Percentiles rank a stretch among this genome's conserved stretches.
phyloP scores from a whole-genome alignment of 2,888 invertebrate genomes.

The Lottia gigantea region DNA sequence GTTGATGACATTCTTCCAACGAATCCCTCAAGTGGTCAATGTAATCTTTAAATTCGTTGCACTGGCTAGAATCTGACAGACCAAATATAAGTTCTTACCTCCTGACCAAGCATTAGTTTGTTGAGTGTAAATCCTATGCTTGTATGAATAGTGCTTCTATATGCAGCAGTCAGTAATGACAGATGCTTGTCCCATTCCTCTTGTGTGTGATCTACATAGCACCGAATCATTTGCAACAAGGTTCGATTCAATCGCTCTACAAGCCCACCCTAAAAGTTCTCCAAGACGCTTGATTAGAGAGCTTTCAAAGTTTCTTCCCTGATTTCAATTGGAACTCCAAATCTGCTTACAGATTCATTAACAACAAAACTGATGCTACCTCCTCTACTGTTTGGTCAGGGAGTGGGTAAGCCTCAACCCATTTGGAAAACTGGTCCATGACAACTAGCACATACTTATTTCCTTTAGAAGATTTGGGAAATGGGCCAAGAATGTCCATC shows the following conservation, averaged over 20 bases:
- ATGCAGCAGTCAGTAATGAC: constrained; percentile 32
- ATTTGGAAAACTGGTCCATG: constrained; percentile 16
- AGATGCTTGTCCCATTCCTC: constrained; percentile 34
- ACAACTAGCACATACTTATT: not conserved
- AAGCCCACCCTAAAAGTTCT: constrained; percentile 17
- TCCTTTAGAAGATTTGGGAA: not conserved
- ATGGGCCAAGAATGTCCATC: not conserved
- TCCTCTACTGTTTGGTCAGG: constrained; percentile 25
- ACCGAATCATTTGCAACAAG: constrained; percentile 1
- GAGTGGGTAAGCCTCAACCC: constrained; percentile 19
- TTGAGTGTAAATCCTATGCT: constrained; percentile 30
- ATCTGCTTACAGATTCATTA: constrained; percentile 25
- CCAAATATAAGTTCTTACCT: constrained; percentile 28
- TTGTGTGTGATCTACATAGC: constrained; percentile 30
- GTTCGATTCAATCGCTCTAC: constrained; percentile 21
- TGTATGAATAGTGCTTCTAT: constrained; percentile 29
- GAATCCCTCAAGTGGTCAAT: not conserved
- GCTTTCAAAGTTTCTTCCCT: constrained; percentile 19
- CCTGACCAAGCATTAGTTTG: constrained; percentile 28
- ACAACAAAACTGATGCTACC: constrained; percentile 20
- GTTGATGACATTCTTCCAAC: not conserved
- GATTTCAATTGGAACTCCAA: constrained; percentile 21
- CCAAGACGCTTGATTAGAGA: constrained; percentile 10
- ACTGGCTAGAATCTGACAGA: not conserved
- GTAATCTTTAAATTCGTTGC: not conserved